A percentile compares a stretch with the other conserved stretches of the same genome.
These are phyloP conservation scores for Hermodice carunculata DNA, from an alignment of 2,888 invertebrate genomes.

Conservation along the genomic window DNA sequence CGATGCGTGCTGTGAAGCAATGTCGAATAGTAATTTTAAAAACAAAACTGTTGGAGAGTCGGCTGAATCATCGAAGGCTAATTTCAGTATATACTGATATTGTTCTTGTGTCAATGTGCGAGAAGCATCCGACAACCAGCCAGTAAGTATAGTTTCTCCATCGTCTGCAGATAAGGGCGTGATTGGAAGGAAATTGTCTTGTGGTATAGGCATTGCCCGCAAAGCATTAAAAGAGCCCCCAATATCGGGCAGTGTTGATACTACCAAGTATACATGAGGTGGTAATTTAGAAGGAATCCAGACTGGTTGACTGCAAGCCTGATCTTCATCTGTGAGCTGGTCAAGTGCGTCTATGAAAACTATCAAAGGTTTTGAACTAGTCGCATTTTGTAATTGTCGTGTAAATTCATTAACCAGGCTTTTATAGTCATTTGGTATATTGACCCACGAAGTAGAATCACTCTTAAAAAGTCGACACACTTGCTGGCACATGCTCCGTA, in stretches of 20 bases:
- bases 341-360: neutral
- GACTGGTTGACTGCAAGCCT: neutral
- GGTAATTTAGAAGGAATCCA: too few relatives aligned
- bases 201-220: too few relatives aligned
- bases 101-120: neutral
- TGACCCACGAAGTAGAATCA: too few relatives aligned
- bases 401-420: too few relatives aligned
- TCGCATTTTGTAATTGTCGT: too few relatives aligned
- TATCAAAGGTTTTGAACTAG: neutral
- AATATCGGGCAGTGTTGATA: too few relatives aligned
- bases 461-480: neutral
- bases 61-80: neutral
- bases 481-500: neutral
- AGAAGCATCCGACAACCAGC: neutral
- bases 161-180: neutral
- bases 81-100: neutral
- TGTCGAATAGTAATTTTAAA: neutral
- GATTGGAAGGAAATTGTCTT: too few relatives aligned
- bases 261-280: too few relatives aligned
- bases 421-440: too few relatives aligned
- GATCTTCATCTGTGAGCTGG: neutral
- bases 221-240: too few relatives aligned
- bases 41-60: neutral
- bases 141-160: neutral
- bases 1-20: neutral